phyloP scores from a whole-genome alignment of 2,888 invertebrate genomes.

The Syritta pipiens region DNA sequence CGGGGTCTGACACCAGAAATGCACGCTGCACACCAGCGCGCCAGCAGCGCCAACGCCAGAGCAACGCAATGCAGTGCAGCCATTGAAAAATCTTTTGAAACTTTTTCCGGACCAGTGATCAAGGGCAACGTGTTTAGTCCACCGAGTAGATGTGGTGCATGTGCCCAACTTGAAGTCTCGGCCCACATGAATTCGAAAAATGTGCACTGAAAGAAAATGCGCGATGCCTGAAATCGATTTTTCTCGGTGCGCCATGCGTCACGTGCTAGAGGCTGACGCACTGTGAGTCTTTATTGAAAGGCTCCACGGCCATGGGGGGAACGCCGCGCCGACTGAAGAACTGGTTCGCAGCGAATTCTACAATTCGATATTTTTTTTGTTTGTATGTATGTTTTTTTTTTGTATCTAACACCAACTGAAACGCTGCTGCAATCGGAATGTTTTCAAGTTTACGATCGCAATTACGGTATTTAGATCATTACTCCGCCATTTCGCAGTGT shows the following conservation, averaged over 20 bases:
- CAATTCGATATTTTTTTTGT: conserved; percentile 30
- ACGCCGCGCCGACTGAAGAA: conserved; percentile 23
- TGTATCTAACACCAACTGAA: conserved; percentile 35
- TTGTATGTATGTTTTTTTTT: conserved; percentile 22
- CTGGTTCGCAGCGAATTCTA: conserved; percentile 47
- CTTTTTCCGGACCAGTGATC: conserved; percentile 79
- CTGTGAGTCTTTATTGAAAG: too few relatives aligned
- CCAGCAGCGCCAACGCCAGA: too few relatives aligned
- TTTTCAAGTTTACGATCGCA: conserved; percentile 56
- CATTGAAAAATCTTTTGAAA: conserved; percentile 63
- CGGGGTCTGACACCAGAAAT: conserved; percentile 34
- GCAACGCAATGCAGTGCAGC: too few relatives aligned
- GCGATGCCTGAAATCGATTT: conserved; percentile 27
- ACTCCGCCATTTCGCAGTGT: too few relatives aligned
- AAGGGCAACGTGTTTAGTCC: conserved; percentile 79
- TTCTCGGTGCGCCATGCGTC: conserved; percentile 25
- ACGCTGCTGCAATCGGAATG: conserved; percentile 29
- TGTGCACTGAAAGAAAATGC: conserved; percentile 50
- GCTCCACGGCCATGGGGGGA: neutral
- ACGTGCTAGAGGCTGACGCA: conserved; percentile 40
- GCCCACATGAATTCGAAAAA: conserved; percentile 60
- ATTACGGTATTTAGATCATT: too few relatives aligned
- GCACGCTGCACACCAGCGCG: neutral
- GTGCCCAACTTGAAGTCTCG: too few relatives aligned
- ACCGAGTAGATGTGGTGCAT: too few relatives aligned